Evolutionary conservation across 2,888 invertebrate genomes (phyloP), one percentile per base, ranked within the genome.

Genomic region (Polylopha cassiicola): DNA sequence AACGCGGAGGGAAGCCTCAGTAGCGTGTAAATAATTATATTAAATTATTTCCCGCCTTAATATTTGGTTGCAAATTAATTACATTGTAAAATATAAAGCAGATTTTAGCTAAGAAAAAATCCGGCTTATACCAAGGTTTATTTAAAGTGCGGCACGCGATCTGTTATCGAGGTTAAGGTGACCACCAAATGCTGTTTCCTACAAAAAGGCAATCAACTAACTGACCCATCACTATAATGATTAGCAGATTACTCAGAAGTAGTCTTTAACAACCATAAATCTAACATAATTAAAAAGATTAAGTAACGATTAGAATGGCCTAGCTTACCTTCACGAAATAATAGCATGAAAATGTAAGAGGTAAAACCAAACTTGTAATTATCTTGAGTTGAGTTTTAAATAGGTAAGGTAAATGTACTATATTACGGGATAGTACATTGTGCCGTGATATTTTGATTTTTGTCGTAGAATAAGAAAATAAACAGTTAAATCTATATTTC

Each of bases 81-180:
- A n/a, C n/a, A n/a, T n/a, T n/a, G 50, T 50, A 31, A 27, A 23
- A 43, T 48, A 27, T 46, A 39, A 28, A 46, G 28, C 39, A 11
- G 27, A 44, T 47, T 47, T 36, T 33, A 45, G 36, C 33, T 45
- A 39, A 45, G 43, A 47, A 46, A 50, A 46, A 44, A 44, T 43
- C 20, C 14, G 30, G 36, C 43, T 33, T 47, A 43, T 37, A 56
- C 39, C 73, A 70, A 73, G 73, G 72, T 53, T 58, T 43, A 34
- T 44, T 37, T 42, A 43, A 50, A 50, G 46, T 55, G 48, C 54
- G 17, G 61, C 74, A 77, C 68, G 74, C 76, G 54, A 74, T 47
- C 42, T 62, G 55, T 61, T 59, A 79, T 61, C 60, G 65, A 60
- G 80, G 80, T 77, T 66, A 80, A 81, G 80, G 80, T 61, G 57